phyloP scores from a whole-genome alignment of 2,888 invertebrate species.

The Meta bourneti region DNA sequence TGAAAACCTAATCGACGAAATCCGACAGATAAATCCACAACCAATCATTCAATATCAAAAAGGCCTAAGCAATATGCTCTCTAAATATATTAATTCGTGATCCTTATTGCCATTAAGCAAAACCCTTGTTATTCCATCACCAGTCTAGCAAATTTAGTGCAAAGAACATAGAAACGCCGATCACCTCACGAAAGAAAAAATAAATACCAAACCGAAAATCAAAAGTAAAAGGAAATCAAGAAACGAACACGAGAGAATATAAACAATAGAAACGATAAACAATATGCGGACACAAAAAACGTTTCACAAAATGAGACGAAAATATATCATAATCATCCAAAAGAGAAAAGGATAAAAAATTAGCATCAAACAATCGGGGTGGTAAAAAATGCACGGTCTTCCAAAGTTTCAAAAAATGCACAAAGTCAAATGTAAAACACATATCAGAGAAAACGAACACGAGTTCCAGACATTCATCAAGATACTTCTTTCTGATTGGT shows the following conservation, averaged over 20 bases:
- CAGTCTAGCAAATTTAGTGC: slow-evolving; percentile 57
- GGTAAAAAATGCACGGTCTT: slow-evolving; percentile 21
- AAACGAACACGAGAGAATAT: slow-evolving; percentile 33
- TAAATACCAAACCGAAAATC: slow-evolving; percentile 49
- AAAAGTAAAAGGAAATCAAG: not conserved
- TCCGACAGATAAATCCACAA: too few species aligned
- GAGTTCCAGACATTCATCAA: not conserved
- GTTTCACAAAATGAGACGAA: slow-evolving; percentile 71
- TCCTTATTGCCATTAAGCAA: not conserved
- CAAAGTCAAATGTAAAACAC: slow-evolving; percentile 19
- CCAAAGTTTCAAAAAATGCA: slow-evolving; percentile 65
- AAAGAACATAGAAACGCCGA: slow-evolving; percentile 55
- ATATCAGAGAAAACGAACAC: slow-evolving; percentile 17
- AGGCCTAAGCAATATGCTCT: too few species aligned
- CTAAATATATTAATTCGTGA: too few species aligned
- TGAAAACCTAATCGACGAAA: too few species aligned
- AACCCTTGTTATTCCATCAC: slow-evolving; percentile 69
- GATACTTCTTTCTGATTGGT: not conserved
- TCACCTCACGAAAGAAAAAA: slow-evolving; percentile 63
- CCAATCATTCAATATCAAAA: too few species aligned
- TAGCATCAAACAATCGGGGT: slow-evolving; percentile 53
- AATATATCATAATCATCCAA: slow-evolving; percentile 71
- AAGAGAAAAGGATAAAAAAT: slow-evolving; percentile 64
- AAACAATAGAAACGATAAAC: slow-evolving; percentile 68
- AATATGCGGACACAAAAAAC: slow-evolving; percentile 65